These are phyloP conservation scores for Hermaeophaga mercurialis DNA, from an alignment of 2,888 invertebrate genomes.

Conservation along the genomic window DNA sequence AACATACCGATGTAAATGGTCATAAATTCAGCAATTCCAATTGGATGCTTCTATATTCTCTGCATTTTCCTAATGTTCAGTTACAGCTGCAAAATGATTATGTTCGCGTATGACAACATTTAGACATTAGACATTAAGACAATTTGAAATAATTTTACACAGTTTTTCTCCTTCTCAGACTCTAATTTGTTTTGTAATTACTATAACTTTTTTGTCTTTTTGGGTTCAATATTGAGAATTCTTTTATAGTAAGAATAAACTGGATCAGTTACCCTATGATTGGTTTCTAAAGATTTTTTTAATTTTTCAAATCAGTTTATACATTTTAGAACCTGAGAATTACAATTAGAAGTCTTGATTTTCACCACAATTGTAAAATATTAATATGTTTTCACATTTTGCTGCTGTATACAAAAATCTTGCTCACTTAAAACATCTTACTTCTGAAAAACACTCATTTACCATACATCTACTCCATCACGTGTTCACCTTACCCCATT, in stretches of 20 bases:
- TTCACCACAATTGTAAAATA: not conserved
- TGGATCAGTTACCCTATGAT: not conserved
- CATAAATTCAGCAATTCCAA: constrained; percentile 11
- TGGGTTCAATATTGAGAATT: not conserved
- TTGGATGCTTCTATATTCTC: not conserved
- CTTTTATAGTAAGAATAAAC: not conserved
- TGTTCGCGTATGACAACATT: not conserved
- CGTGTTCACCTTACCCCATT: not conserved
- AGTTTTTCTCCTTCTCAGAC: not conserved
- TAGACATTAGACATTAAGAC: not conserved
- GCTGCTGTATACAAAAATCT: too few relatives aligned
- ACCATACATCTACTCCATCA: not conserved
- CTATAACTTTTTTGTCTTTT: not conserved
- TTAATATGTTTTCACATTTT: too few relatives aligned
- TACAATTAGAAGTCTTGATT: not conserved
- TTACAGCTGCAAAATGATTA: not conserved
- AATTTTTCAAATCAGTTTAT: not conserved
- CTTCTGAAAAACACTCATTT: not conserved
- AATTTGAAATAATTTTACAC: not conserved
- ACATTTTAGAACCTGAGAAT: not conserved
- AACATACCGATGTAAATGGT: too few relatives aligned
- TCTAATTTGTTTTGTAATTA: not conserved
- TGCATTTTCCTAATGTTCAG: not conserved
- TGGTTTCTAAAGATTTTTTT: not conserved
- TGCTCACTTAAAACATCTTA: not conserved